Evolutionary conservation across 2,888 invertebrate genomes (phyloP), one percentile per base, ranked within the genome.

Genomic region (Chrysodeixis includens): DNA sequence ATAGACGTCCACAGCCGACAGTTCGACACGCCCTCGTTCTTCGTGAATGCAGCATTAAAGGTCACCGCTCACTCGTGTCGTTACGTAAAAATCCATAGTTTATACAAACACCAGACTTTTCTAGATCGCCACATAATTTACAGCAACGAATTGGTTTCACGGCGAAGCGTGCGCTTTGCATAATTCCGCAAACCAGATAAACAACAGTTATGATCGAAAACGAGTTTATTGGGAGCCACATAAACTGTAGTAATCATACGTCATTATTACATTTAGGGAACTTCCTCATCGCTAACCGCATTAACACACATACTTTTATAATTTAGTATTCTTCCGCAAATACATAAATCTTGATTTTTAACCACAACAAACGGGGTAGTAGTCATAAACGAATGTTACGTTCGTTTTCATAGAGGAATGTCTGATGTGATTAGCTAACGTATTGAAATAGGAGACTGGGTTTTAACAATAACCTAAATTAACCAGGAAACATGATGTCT

Each of bases 391-490:
- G 56, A 57, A 57, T 68, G 61, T 75, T 70, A 66, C 69, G 30
- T 52, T 9, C 22, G 35, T 56, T 20, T 69, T 67, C 55, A 46
- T 54, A 40, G 62, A 65, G 74, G 44, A 10, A 58, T 56, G 49
- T 49, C 30, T 61, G 53, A 62, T 30, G 54, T 60, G 67, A 67
- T 57, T 18, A 4, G 9, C 20, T 49, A 20, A 18, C 20, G n/a
- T 56, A 35, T 62, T 60, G 68, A 74, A 78, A 81, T 71, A 70
- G 66, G 77, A 79, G 76, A 73, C 55, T 76, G 80, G 69, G 69
- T 78, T 73, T 79, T 74, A 83, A 85, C 79, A 85, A 86, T 86
- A 84, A 86, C 88, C 87, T 62, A 88, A 82, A 89, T 87, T 83
- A 80, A 87, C 86, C 85, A 88, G 90, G 90, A 91, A 90, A 83